Evolutionary conservation across 1,140 invertebrate genomes (phyloP).

Genomic region (Meteorus sp.): DNA sequence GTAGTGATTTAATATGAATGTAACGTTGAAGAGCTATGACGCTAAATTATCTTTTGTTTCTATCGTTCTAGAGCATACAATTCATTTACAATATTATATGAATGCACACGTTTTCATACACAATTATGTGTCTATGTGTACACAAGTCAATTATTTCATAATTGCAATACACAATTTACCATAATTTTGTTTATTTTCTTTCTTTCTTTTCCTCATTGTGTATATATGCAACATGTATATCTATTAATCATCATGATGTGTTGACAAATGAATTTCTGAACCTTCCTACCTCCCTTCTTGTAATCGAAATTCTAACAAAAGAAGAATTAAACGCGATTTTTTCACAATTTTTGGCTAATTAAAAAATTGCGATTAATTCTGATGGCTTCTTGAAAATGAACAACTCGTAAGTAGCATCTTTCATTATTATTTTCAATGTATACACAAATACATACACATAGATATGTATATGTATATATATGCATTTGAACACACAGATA

Average conservation of each 20-base stretch:
- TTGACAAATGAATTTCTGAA: too few species aligned
- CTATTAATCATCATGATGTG: too few species aligned
- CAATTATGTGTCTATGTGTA: too few species aligned
- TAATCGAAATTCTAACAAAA: constrained; percentile 12
- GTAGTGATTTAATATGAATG: neutral
- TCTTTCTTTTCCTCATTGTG: too few species aligned
- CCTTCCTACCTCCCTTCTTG: neutral
- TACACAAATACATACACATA: too few species aligned
- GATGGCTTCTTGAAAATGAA: constrained; percentile 26
- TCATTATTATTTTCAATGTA: constrained; percentile 23
- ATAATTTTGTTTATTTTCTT: too few species aligned
- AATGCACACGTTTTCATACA: constrained; percentile 11
- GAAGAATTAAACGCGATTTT: constrained; percentile 13
- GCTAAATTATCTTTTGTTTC: too few species aligned
- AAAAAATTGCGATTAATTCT: constrained; percentile 28
- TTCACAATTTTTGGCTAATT: neutral
- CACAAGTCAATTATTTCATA: too few species aligned
- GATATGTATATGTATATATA: too few species aligned
- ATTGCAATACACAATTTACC: too few species aligned
- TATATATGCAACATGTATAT: too few species aligned
- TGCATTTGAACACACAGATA: constrained; percentile 29
- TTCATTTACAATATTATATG: constrained; percentile 8
- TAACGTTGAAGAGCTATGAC: neutral
- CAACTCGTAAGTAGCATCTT: constrained; percentile 18
- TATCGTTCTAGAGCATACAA: constrained; percentile 1